Conservation (phyloP, 2,797 vertebrate genomes). For the Aulostomus chinensis region DNA sequence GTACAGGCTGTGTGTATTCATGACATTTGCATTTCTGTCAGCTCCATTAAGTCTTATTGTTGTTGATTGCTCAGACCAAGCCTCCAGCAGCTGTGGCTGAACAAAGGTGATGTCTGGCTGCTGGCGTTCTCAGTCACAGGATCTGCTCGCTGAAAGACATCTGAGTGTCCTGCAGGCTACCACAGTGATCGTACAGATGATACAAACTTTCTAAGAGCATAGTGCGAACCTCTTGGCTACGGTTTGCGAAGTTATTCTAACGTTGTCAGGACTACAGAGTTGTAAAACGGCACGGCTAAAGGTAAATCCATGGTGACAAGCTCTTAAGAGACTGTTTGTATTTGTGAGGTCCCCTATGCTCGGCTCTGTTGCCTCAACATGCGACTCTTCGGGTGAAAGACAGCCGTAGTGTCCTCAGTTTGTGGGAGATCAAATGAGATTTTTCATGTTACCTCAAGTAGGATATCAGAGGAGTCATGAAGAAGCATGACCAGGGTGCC, state of each 20-base stretch:
- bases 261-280: neutral
- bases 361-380: too few species aligned
- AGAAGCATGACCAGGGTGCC: conserved; percentile 93
- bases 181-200: too few species aligned
- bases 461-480: conserved; percentile 91
- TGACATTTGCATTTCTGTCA: too few species aligned
- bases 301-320: neutral
- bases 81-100: too few species aligned
- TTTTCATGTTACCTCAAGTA: conserved; percentile 87
- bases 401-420: too few species aligned
- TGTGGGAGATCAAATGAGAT: neutral
- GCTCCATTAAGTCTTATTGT: too few species aligned
- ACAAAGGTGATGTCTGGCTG: neutral
- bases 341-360: conserved; percentile 1
- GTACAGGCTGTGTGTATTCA: neutral
- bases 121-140: conserved; percentile 25
- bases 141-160: conserved; percentile 1
- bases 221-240: conserved; percentile 3
- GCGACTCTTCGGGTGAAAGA: too few species aligned
- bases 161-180: too few species aligned
- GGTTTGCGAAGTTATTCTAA: neutral
- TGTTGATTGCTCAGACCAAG: too few species aligned
- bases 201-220: too few species aligned
- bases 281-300: neutral
- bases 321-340: neutral